These are phyloP conservation scores for Catocala fraxini DNA, from an alignment of 2,888 invertebrate species.

Conservation along the genomic window DNA sequence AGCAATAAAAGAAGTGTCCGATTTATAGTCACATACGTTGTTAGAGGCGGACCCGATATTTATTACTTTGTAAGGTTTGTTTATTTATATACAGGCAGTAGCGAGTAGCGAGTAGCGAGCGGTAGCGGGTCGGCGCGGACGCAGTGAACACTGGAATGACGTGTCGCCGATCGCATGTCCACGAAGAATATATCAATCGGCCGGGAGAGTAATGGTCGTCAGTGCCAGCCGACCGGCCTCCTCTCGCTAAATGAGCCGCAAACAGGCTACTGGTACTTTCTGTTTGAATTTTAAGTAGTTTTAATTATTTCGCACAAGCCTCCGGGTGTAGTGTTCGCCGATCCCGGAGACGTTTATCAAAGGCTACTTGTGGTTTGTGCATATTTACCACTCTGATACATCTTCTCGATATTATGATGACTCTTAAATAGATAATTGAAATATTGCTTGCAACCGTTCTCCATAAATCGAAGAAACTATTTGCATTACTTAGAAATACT, in stretches of 20 bases:
- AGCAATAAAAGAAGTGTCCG: conserved; percentile 74
- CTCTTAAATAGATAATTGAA: conserved; percentile 60
- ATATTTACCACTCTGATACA: conserved; percentile 53
- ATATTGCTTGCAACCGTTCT: conserved; percentile 54
- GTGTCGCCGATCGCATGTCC: conserved; percentile 86
- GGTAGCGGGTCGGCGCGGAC: conserved; percentile 46
- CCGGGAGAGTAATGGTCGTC: conserved; percentile 78
- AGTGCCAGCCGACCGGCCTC: conserved; percentile 63
- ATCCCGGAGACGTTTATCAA: conserved; percentile 75
- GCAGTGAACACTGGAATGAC: conserved; percentile 65
- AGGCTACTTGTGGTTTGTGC: conserved; percentile 37
- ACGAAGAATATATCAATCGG: conserved; percentile 83
- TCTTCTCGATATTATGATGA: conserved; percentile 65
- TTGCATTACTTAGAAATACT: conserved; percentile 43
- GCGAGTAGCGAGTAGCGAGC: conserved; percentile 41
- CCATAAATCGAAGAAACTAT: conserved; percentile 42
- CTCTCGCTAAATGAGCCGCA: conserved; percentile 75
- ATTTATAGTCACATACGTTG: conserved; percentile 76
- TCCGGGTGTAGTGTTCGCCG: conserved; percentile 66
- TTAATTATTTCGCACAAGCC: conserved; percentile 84
- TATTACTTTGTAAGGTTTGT: conserved; percentile 70
- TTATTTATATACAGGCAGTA: conserved; percentile 62
- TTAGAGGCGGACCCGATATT: conserved; percentile 71
- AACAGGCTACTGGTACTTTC: conserved; percentile 78
- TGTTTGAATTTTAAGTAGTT: conserved; percentile 86